phyloP scores from a whole-genome alignment of 2,888 invertebrate genomes.

The Epinotia brunnichana region DNA sequence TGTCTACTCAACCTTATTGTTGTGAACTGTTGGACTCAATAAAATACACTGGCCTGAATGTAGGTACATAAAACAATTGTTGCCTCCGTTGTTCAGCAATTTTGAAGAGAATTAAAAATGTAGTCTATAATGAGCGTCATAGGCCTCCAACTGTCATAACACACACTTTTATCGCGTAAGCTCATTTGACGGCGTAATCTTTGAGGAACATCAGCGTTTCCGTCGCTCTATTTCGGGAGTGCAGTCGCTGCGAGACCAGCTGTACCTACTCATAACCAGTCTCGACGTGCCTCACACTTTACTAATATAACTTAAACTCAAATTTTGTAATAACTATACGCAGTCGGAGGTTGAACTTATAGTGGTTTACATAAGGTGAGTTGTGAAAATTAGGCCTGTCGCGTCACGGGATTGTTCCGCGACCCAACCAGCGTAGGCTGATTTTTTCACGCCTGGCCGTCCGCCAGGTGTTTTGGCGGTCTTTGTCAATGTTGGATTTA shows the following conservation, averaged over 20 bases:
- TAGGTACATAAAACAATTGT: background rate
- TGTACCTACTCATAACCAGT: background rate
- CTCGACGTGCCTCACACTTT: background rate
- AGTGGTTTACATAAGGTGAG: background rate
- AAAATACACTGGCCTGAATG: background rate
- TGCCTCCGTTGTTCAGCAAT: background rate
- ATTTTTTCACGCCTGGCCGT: constrained; percentile 71
- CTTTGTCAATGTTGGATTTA: constrained; percentile 84
- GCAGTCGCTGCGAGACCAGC: constrained; percentile 31
- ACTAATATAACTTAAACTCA: background rate
- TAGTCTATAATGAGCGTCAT: constrained; percentile 13
- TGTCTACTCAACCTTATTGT: no score
- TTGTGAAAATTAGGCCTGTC: constrained; percentile 2
- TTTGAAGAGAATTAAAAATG: background rate
- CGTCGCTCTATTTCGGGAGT: constrained; percentile 46
- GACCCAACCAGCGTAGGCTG: constrained; percentile 58
- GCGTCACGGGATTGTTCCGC: constrained; percentile 39
- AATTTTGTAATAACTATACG: background rate
- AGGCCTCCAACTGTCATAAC: constrained; percentile 26
- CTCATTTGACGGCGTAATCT: constrained; percentile 34
- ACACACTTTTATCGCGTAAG: constrained; percentile 7
- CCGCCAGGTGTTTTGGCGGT: constrained; percentile 81
- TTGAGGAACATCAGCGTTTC: constrained; percentile 42
- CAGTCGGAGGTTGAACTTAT: background rate
- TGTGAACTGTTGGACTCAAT: no score